These are phyloP conservation scores for Hybos culiciformis DNA, from an alignment of 2,888 invertebrate species.

Conservation along the genomic window DNA sequence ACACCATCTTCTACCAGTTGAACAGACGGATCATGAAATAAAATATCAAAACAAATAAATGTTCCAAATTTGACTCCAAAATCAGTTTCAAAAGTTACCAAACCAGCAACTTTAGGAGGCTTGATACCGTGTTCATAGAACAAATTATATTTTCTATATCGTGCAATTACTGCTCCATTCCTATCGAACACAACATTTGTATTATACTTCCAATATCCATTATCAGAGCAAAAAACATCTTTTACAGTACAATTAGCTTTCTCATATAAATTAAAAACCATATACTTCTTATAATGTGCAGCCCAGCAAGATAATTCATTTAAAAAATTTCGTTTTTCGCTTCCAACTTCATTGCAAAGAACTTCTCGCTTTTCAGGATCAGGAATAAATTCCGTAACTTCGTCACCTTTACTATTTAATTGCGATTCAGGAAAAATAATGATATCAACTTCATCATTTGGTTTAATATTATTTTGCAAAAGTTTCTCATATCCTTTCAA, in stretches of 20 bases:
- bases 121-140: constrained; percentile 38
- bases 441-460: constrained; percentile 47
- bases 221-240: constrained; percentile 22
- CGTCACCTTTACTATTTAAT: constrained; percentile 24
- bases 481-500: constrained; percentile 23
- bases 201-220: constrained; percentile 44
- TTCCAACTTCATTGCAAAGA: constrained; percentile 24
- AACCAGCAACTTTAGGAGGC: constrained; percentile 39
- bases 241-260: constrained; percentile 42
- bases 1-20: constrained; percentile 32
- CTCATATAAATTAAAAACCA: constrained; percentile 59
- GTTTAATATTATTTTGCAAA: constrained; percentile 17
- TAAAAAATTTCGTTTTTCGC: constrained; percentile 22
- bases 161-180: constrained; percentile 51
- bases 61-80: constrained; percentile 70
- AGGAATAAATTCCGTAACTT: constrained; percentile 26
- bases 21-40: constrained; percentile 57
- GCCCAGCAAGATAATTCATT: constrained; percentile 26
- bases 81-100: constrained; percentile 54
- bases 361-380: constrained; percentile 19
- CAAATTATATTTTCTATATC: constrained; percentile 39
- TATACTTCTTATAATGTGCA: constrained; percentile 40
- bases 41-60: constrained; percentile 70
- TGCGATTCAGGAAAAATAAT: constrained; percentile 65
- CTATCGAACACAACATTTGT: constrained; percentile 68